Evolutionary conservation across 1,140 invertebrate genomes (phyloP), one percentile per base, ranked within the genome.

Genomic region (Hyles vespertilio): DNA sequence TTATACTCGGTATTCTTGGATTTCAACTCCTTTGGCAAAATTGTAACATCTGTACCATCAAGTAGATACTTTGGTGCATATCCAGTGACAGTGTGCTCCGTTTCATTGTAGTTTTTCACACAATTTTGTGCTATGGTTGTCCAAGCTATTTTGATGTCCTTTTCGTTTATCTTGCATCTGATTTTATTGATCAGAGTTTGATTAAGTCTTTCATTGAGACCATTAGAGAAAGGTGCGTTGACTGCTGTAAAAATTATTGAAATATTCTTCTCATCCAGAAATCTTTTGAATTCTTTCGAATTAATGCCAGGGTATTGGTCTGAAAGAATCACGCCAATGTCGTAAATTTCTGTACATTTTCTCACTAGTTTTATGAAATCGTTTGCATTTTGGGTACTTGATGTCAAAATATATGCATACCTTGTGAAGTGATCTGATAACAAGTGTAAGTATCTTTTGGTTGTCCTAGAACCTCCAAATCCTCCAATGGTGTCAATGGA

Each of bases 361-460:
- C 68, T 56, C 3, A 77, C n/a, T 51, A 85, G 52, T 70, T 81
- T 81, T 4, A 87, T 74, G 51, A 84, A 86, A 56, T 81, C 81
- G 46, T 59, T 67, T 34, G 74, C 58, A 47, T 50, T 71, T 68
- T 84, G 80, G 2, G 60, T 75, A 69, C 73, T 81, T 47, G 77
- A 85, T 46, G 76, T 80, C n/a, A n/a, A 63, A 54, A 58, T 60
- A 57, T 58, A 59, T 32, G 59, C 46, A 56, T 54, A 54, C 40
- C 34, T 52, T n/a, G 51, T 52, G 32, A 51, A 51, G 10, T 51
- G 49, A 32, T 51, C 32, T 33, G 12, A 22, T 51, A 51, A 32
- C 12, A 51, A 10, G 32, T 51, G 49, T 32, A 51, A 33, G 12
- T 51, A 51, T 51, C 32, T 53, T 11, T 53, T 53, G 1, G 51